Percentiles rank a stretch among this genome's conserved stretches.
These are phyloP conservation scores for Leucophenga montana DNA, from an alignment of 2,888 invertebrate species.

Conservation along the genomic window DNA sequence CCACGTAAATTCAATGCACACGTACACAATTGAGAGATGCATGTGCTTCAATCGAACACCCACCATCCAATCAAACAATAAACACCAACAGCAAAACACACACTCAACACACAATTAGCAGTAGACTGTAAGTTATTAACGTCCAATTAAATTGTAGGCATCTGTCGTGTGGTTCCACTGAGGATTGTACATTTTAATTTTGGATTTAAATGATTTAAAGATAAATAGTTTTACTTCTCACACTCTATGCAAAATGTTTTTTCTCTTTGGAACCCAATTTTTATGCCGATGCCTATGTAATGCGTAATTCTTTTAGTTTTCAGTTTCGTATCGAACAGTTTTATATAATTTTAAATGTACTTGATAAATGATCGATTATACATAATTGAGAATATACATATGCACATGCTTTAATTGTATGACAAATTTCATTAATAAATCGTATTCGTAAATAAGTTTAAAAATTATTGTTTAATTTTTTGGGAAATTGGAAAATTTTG, in stretches of 20 bases:
- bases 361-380: constrained; percentile 26
- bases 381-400: constrained; percentile 33
- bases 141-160: background rate
- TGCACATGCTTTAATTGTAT: constrained; percentile 61
- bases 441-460: constrained; percentile 46
- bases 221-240: background rate
- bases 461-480: no score
- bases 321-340: constrained; percentile 36
- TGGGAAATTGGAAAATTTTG: no score
- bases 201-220: background rate
- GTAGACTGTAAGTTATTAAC: background rate
- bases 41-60: background rate
- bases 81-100: background rate
- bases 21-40: background rate
- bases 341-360: constrained; percentile 39
- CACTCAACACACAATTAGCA: background rate
- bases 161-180: constrained; percentile 54
- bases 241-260: constrained; percentile 49
- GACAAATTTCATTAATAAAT: constrained; percentile 61
- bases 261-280: constrained; percentile 57
- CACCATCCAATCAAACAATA: background rate
- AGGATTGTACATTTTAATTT: constrained; percentile 55
- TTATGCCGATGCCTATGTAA: background rate
- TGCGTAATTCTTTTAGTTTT: constrained; percentile 27
- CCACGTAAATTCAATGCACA: constrained; percentile 52